Conservation (phyloP, 2,888 invertebrate species). For the Nipponacmea schrenckii region DNA sequence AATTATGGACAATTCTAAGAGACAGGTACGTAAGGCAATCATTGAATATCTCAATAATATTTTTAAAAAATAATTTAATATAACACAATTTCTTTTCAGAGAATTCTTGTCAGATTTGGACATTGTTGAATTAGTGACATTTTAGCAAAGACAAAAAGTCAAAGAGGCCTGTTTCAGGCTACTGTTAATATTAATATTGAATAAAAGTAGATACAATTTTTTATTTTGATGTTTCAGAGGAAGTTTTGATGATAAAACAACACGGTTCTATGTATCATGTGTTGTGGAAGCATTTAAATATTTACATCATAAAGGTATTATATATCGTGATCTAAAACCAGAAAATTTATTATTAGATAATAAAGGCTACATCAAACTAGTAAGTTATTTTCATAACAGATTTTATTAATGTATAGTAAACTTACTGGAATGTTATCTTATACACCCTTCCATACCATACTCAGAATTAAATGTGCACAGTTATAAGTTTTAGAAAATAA, state of each 20-base stretch:
- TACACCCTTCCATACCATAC: too few relatives aligned
- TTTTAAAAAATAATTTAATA: background rate
- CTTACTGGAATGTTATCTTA: too few relatives aligned
- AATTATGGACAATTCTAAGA: conserved; percentile 93
- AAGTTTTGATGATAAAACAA: conserved; percentile 90
- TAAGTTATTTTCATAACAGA: conserved; percentile 33
- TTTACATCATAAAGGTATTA: conserved; percentile 94
- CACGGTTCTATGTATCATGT: conserved; percentile 92
- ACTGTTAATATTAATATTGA: too few relatives aligned
- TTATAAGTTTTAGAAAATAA: background rate
- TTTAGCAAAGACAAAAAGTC: too few relatives aligned
- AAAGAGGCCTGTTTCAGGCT: too few relatives aligned
- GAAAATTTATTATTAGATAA: conserved; percentile 94
- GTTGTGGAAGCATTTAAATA: conserved; percentile 99
- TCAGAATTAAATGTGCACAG: background rate
- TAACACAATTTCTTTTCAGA: too few relatives aligned
- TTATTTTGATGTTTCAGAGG: conserved; percentile 44
- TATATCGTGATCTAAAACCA: conserved; percentile 83
- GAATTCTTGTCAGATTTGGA: too few relatives aligned
- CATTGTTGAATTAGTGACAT: too few relatives aligned
- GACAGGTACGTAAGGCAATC: conserved; percentile 71
- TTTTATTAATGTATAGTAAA: too few relatives aligned
- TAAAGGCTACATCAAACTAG: conserved; percentile 93
- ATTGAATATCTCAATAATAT: background rate
- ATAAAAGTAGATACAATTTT: too few relatives aligned